These are phyloP conservation scores for Monochamus saltuarius DNA, from an alignment of 1,140 invertebrate species.

Conservation along the genomic window DNA sequence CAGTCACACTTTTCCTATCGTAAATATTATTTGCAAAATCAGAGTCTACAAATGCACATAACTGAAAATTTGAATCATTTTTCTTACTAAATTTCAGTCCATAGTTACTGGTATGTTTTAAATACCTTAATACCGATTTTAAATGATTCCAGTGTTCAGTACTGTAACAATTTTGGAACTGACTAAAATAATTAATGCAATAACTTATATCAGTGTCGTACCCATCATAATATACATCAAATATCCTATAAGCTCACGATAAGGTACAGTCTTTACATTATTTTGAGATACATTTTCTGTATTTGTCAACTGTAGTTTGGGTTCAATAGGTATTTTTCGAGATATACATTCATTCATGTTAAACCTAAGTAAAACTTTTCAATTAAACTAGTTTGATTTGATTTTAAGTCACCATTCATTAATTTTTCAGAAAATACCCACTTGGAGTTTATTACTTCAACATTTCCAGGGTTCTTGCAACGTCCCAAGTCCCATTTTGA, in stretches of 20 bases:
- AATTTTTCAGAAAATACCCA: constrained; percentile 44
- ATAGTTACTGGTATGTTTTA: constrained; percentile 40
- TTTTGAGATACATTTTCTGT: constrained; percentile 1
- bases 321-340: constrained; percentile 33
- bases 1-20: constrained; percentile 24
- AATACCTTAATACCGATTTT: constrained; percentile 49
- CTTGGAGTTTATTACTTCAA: constrained; percentile 39
- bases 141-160: constrained; percentile 45
- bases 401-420: neutral
- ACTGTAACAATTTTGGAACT: constrained; percentile 44
- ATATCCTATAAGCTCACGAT: constrained; percentile 46
- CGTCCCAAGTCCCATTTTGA: constrained; percentile 32
- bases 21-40: constrained; percentile 23
- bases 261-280: constrained; percentile 33
- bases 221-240: constrained; percentile 50
- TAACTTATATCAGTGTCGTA: constrained; percentile 51
- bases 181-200: constrained; percentile 44
- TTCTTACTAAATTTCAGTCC: constrained; percentile 24
- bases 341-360: constrained; percentile 37
- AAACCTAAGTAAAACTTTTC: constrained; percentile 28
- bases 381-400: constrained; percentile 11
- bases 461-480: constrained; percentile 31
- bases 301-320: constrained; percentile 32
- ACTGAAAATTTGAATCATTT: constrained; percentile 14
- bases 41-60: constrained; percentile 20